Base-by-base conservation (phyloP, 2,113 vertebrate genomes). In the Pelecanus crispus region DNA sequence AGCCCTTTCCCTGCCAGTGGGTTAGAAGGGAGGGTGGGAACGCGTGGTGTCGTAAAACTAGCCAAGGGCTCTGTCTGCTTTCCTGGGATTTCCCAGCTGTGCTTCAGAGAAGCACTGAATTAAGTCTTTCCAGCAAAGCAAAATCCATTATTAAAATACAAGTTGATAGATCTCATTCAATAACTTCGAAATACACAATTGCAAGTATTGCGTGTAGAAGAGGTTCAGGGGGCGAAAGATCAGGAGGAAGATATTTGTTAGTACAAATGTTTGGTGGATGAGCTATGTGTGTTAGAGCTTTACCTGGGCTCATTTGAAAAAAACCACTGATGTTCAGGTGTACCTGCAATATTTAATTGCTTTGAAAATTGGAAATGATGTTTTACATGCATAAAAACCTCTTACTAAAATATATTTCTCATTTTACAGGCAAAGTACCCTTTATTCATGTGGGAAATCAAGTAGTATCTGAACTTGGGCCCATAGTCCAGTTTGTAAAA, bases 391-490 rank as follows among this genome's bases (percentile, higher is more conserved):
- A 53, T 61, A 47, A 92, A 55, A 96, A 74, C 49, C 29, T 88
- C 86, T 90, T 93, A 72, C 50, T 97, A 31, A 89, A 89, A 84
- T 36, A 83, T 7, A 66, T 86, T 88, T 96, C 28, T 97, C 52
- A 34, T 56, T 93, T 97, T 96, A 89, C 97, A 99, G 99, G 99
- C 80, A 99, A 98, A 97, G 98, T 98, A 40, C 99, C 99, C 67
- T 99, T 99, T 72, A 99, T 99, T 97, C 99, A 99, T 2, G 99
- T 99, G 29, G 99, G 99, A 90, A 99, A 99, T 98, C 99, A 99
- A 98, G 99, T 99, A 72, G 99, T 99, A 56, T 99, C 99, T 78
- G 99, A 99, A 98, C 98, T 99, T 88, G 99, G 99, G 49, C 99
- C 99, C n/a, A 99, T 99, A 93, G 99, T 99, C 58, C 99, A 99